Evolutionary conservation across 2,888 invertebrate species (phyloP), one percentile per base, ranked within the genome.

Genomic region (Drosophila nigricruria): DNA sequence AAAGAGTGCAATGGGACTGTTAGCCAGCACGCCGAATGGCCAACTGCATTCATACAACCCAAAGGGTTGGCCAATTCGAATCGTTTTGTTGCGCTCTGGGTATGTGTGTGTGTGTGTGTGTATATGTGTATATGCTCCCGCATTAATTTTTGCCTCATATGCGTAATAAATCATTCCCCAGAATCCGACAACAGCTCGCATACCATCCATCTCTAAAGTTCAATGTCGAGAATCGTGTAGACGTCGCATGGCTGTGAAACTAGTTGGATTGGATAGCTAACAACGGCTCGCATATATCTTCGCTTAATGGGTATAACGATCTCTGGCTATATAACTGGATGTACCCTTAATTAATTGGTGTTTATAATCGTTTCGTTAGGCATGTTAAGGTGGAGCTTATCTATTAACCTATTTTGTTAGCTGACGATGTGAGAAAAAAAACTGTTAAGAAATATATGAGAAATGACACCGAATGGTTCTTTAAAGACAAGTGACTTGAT

Each of bases 11-110:
- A 50, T 25, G 53, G 23, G 40, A 42, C 52, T 59, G 40, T 20
- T 58, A 56, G 57, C 58, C 27, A n/a, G n/a, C n/a, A 45, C 6
- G 10, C 20, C 56, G 40, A 49, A 49, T 47, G 27, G 54, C 49
- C 67, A 56, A 30, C 53, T 42, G 49, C 18, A 54, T 16, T 5
- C 34, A 34, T 23, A 23, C 61, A 20, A 14, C 32, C 23, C 10
- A 14, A 59, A 65, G 76, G 74, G 64, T 76, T 77, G 52, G 56
- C 58, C 73, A 78, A 77, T 25, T 23, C 64, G n/a, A 61, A 69
- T 77, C 42, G 68, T 62, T 64, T 64, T 27, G 23, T 30, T 40
- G 45, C 49, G n/a, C 61, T 25, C 38, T 20, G 27, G 32, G 40
- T 43, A 3, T 25, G 18, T 12, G 16, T 18, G n/a, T 5, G 9